Conservation (phyloP, 2,113 vertebrate species). For the Carollia perspicillata region DNA sequence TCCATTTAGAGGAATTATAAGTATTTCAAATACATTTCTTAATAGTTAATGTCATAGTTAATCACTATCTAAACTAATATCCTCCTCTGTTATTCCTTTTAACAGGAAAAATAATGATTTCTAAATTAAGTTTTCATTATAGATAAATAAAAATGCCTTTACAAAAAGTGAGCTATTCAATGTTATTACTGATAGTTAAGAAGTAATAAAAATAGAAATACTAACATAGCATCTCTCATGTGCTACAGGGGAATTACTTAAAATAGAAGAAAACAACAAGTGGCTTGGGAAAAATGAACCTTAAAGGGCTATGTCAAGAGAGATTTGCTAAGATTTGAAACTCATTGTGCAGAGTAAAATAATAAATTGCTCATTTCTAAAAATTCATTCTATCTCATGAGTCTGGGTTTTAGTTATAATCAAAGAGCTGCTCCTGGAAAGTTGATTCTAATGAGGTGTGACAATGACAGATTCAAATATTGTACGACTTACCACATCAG, state of each 20-base stretch:
- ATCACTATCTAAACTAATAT: constrained; percentile 14
- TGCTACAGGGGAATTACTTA: constrained; percentile 10
- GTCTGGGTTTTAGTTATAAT: constrained; percentile 57
- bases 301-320: constrained; percentile 38
- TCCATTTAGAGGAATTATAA: constrained; percentile 35
- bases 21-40: constrained; percentile 51
- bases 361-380: constrained; percentile 46
- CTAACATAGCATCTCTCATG: constrained; percentile 1
- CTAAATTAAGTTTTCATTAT: constrained; percentile 36
- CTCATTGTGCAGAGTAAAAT: constrained; percentile 35
- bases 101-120: constrained; percentile 38
- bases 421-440: constrained; percentile 46
- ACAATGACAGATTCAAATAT: constrained; percentile 45
- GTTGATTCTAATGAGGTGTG: constrained; percentile 55
- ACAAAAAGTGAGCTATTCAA: constrained; percentile 29
- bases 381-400: constrained; percentile 40
- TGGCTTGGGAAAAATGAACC: constrained; percentile 60
- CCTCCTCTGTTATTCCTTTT: constrained; percentile 1
- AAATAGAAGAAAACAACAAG: constrained; percentile 56
- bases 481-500: constrained; percentile 36
- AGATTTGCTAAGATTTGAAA: constrained; percentile 42
- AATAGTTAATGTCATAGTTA: constrained; percentile 43
- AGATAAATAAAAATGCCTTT: constrained; percentile 39
- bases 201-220: constrained; percentile 33
- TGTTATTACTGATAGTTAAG: constrained; percentile 34